Base-by-base conservation (phyloP, 2,888 invertebrate genomes). In the Colletes collaris region DNA sequence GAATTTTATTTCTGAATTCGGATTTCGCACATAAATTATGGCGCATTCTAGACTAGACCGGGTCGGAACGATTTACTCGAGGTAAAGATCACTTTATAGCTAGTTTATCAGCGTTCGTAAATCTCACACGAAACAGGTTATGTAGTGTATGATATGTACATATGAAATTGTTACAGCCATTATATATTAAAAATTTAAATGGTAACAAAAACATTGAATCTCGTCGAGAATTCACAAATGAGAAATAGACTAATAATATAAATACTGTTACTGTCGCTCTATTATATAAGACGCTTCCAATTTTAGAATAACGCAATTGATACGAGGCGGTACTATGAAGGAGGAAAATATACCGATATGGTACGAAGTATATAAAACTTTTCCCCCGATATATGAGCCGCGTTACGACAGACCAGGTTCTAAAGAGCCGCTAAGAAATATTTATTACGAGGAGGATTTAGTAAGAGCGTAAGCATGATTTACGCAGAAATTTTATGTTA, bases 331-430 rank as follows among this genome's bases (percentile, higher is more conserved):
- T 63, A 98, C 97, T 4, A 94, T 98, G 92, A 96, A 95, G 90
- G 94, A 95, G 73, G 96, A 96, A 85, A 98, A 99, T 88, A 95
- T 96, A 82, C 99, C 99, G 0, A 78, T 99, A 10, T 99, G 99
- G 99, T 98, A 96, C 91, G 97, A 98, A 91, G 94, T 99, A 35
- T 99, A 98, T 92, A 95, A 96, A 93, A 96, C 97, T 0, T 98
- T 98, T 93, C 99, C 99, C 7, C 99, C 99, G 1, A 95, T 96
- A 84, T 93, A 95, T 59, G 97, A 97, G 89, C 99, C 99, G 6
- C 94, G 94, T 79, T 97, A 94, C 93, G 96, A 97, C 84, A 94
- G 96, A 89, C 95, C 95, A 5, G 94, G 94, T 49, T 94, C 95
- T 0, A 94, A 95, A 76, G 93, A 94, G 10, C 94, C 95, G 11